Evolutionary conservation across 2,797 vertebrate genomes (phyloP).

Genomic region (Saxicola maurus): DNA sequence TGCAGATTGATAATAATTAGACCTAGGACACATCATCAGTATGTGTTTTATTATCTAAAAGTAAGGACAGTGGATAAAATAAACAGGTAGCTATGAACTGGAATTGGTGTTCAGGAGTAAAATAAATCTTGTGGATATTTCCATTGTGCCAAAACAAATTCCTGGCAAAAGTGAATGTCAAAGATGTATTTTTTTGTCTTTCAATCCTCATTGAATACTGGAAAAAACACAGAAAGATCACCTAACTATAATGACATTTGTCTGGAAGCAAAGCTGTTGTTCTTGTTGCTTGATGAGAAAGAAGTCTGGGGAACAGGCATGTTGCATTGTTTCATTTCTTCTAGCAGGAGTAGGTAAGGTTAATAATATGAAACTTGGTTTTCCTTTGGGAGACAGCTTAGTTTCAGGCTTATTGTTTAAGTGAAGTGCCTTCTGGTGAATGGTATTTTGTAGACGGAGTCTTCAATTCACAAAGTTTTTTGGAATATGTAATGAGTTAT

Average conservation of each 20-base stretch:
- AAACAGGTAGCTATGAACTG: not conserved
- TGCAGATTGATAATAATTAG: not conserved
- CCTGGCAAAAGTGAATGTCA: not conserved
- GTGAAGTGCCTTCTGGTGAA: not conserved
- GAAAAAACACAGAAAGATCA: not conserved
- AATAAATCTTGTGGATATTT: not conserved
- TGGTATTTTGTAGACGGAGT: not conserved
- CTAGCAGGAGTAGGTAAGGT: not conserved
- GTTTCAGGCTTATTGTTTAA: not conserved
- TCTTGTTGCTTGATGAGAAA: not conserved
- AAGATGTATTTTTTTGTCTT: not conserved
- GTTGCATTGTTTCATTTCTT: not conserved
- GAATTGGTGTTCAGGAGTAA: not conserved
- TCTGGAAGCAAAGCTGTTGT: not conserved
- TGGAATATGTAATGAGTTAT: not conserved
- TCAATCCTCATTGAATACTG: not conserved
- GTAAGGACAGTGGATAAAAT: not conserved
- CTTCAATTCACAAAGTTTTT: not conserved
- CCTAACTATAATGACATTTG: not conserved
- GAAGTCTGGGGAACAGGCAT: not conserved
- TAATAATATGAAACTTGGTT: not conserved
- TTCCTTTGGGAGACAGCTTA: not conserved
- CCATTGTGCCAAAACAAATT: constrained; percentile 18
- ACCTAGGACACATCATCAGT: not conserved
- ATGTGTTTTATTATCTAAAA: not conserved